Percentiles rank a stretch among this genome's conserved stretches.
phyloP scores from a whole-genome alignment of 1,140 invertebrate genomes.

The Aleiodes sp. region DNA sequence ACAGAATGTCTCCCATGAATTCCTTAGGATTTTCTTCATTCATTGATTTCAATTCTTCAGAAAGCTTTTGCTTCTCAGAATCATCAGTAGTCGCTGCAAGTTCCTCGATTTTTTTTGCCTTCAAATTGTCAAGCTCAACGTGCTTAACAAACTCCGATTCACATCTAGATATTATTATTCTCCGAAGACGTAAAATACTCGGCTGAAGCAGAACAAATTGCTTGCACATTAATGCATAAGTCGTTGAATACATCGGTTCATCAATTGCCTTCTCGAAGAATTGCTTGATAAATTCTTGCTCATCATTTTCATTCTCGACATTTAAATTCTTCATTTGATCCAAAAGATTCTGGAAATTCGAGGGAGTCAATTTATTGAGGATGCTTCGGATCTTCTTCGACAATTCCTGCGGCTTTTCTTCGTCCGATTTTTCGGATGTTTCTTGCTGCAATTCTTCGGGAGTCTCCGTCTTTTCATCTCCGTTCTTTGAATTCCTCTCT shows the following conservation, averaged over 20 bases:
- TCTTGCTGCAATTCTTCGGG: not conserved
- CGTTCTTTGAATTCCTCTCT: too few species aligned
- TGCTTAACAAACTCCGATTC: not conserved
- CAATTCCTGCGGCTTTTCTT: too few species aligned
- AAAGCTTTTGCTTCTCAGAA: not conserved
- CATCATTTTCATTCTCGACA: not conserved
- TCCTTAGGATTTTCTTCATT: not conserved
- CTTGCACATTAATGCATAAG: not conserved
- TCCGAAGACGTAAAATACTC: not conserved
- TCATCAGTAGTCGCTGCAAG: not conserved
- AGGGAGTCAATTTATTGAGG: not conserved
- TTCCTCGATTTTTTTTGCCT: not conserved
- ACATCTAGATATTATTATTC: not conserved
- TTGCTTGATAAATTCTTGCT: not conserved
- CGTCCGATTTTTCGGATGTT: not conserved
- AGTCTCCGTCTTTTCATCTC: too few species aligned
- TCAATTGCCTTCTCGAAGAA: not conserved
- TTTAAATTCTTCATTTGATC: not conserved
- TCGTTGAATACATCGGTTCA: not conserved
- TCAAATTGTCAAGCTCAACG: not conserved
- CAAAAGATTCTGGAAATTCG: not conserved
- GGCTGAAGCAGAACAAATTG: not conserved
- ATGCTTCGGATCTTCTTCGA: not conserved
- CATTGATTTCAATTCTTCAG: not conserved
- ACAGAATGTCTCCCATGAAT: not conserved